Evolutionary conservation across 37 sponge, comb jelly and placozoan species (phyloP).

Genomic region (Spongilla lacustris): DNA sequence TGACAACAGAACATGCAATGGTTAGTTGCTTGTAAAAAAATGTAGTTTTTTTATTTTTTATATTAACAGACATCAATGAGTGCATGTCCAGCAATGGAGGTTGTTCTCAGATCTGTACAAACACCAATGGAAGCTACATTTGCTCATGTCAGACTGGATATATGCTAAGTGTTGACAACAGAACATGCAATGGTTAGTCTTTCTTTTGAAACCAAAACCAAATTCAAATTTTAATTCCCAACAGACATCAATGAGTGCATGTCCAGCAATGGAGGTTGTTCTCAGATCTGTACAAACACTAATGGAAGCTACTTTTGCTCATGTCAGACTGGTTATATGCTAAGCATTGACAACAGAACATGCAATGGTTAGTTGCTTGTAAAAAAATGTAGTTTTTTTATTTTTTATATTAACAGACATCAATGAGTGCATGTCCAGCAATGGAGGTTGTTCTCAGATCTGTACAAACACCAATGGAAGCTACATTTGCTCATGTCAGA

Average conservation of each 20-base stretch:
- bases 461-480: slow-evolving; percentile 25
- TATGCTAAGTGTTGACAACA: too few relatives aligned
- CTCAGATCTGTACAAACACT: slow-evolving; percentile 20
- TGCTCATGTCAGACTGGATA: too few relatives aligned
- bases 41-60: too few relatives aligned
- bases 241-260: slow-evolving; percentile 39
- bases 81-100: too few relatives aligned
- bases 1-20: too few relatives aligned
- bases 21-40: too few relatives aligned
- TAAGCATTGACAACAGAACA: background rate
- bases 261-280: slow-evolving; percentile 23
- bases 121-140: too few relatives aligned
- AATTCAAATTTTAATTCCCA: too few relatives aligned
- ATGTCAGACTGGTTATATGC: slow-evolving; percentile 11
- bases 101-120: too few relatives aligned
- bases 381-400: background rate
- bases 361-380: background rate
- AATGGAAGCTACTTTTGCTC: slow-evolving; percentile 14
- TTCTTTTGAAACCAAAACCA: too few relatives aligned
- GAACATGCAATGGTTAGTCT: too few relatives aligned
- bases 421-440: background rate
- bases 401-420: background rate
- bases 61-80: too few relatives aligned
- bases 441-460: background rate
- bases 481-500: slow-evolving; percentile 12